phyloP scores from a whole-genome alignment of 2,113 vertebrate genomes.

The Procavia capensis region DNA sequence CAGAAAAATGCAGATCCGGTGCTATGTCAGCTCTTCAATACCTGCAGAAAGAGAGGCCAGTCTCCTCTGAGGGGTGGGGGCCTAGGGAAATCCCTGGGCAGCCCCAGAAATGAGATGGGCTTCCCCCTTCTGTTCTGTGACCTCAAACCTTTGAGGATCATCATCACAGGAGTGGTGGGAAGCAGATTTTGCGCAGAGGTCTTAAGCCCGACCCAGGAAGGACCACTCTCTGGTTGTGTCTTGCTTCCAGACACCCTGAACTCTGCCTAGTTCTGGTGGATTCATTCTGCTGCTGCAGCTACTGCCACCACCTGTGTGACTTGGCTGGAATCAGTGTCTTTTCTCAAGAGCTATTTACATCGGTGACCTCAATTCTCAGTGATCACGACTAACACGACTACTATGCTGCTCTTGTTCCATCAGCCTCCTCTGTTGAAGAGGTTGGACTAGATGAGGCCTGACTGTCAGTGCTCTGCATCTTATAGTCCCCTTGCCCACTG shows the following conservation, averaged over 20 bases:
- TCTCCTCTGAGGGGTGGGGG: background rate
- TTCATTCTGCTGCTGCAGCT: background rate
- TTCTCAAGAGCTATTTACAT: background rate
- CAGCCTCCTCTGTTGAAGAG: background rate
- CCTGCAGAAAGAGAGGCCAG: background rate
- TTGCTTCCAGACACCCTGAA: background rate
- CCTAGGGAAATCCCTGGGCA: background rate
- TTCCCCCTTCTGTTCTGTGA: background rate
- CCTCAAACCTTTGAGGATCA: background rate
- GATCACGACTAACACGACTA: background rate
- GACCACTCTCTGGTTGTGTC: accelerated
- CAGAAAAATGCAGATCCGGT: background rate
- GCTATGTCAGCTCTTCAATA: background rate
- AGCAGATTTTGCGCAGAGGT: background rate
- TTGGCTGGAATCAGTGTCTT: background rate
- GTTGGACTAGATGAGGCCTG: background rate
- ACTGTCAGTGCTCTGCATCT: background rate
- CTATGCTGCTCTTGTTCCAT: background rate
- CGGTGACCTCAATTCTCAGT: background rate
- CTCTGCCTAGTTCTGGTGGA: background rate
- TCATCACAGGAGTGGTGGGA: background rate
- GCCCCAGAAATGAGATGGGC: background rate
- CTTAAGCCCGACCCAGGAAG: background rate
- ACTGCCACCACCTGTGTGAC: background rate
- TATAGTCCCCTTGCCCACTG: background rate